Evolutionary conservation across 1,140 invertebrate genomes (phyloP).

Genomic region (Pseudomyrmex flavicornis): DNA sequence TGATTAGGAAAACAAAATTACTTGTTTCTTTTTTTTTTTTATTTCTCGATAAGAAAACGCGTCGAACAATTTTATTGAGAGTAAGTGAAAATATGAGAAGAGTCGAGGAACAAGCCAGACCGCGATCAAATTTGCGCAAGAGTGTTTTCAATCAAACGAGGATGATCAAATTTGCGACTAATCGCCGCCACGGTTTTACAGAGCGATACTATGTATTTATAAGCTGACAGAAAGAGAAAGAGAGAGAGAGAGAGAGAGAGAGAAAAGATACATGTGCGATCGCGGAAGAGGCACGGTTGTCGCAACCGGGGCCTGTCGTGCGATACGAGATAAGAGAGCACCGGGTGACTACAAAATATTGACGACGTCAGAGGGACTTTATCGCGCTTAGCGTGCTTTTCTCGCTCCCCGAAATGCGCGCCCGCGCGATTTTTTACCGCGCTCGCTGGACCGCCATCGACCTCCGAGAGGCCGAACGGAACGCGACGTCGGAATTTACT

Average conservation of each 20-base stretch:
- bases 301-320: slow-evolving; percentile 20
- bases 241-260: neutral
- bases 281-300: slow-evolving; percentile 25
- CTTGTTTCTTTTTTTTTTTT: too few species aligned
- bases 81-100: neutral
- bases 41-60: too few species aligned
- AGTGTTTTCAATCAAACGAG: slow-evolving; percentile 34
- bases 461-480: slow-evolving; percentile 29
- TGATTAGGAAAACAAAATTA: too few species aligned
- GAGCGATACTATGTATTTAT: slow-evolving; percentile 19
- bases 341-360: slow-evolving; percentile 51
- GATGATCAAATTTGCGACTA: slow-evolving; percentile 41
- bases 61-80: too few species aligned
- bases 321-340: slow-evolving; percentile 46
- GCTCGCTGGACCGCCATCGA: neutral
- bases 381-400: slow-evolving; percentile 23
- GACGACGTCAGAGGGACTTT: slow-evolving; percentile 49
- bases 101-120: neutral
- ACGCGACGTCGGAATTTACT: slow-evolving; percentile 42
- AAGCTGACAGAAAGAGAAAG: slow-evolving; percentile 18
- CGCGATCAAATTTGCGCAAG: slow-evolving; percentile 17
- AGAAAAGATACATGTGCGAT: neutral
- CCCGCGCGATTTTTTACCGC: slow-evolving; percentile 8
- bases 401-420: slow-evolving; percentile 24
- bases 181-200: neutral